phyloP scores from a whole-genome alignment of 1,140 invertebrate genomes.

The Cherax destructor region DNA sequence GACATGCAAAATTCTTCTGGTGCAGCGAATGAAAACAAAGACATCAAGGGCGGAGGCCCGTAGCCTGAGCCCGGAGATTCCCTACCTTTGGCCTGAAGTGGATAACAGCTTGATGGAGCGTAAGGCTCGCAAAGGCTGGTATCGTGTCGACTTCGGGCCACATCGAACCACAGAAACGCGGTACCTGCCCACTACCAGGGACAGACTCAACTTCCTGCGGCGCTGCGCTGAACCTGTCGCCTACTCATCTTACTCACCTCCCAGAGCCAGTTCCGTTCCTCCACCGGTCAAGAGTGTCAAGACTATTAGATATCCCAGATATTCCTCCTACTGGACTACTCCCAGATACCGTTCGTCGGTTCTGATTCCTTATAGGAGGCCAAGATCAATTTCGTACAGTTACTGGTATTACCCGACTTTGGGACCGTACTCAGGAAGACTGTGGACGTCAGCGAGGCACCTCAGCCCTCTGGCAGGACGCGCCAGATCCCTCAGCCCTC shows the following conservation, averaged over 20 bases:
- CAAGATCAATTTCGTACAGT: not conserved
- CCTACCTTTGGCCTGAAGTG: slow-evolving; percentile 39
- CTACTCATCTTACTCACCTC: not conserved
- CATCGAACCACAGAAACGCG: not conserved
- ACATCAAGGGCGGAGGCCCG: not conserved
- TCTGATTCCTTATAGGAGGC: not conserved
- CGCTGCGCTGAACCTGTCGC: not conserved
- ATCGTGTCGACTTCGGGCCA: slow-evolving; percentile 45
- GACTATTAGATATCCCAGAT: not conserved
- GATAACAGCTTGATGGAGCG: slow-evolving; percentile 25
- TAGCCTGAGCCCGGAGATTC: slow-evolving; percentile 11
- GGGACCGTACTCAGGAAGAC: not conserved
- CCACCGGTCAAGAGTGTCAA: not conserved
- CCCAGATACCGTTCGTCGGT: not conserved
- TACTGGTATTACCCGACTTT: slow-evolving; percentile 15
- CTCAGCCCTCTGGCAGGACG: not conserved
- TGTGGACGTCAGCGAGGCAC: not conserved
- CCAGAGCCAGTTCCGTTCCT: slow-evolving; percentile 4
- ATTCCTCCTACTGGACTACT: not conserved
- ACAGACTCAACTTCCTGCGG: slow-evolving; percentile 45
- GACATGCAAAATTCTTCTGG: not conserved
- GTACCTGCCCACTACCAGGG: slow-evolving; percentile 46
- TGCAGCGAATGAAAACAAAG: not conserved
- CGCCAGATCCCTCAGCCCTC: slow-evolving; percentile 26
- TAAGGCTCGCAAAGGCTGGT: slow-evolving; percentile 45